Conservation (phyloP, 2,888 invertebrate species). For the Acleris sparsana region DNA sequence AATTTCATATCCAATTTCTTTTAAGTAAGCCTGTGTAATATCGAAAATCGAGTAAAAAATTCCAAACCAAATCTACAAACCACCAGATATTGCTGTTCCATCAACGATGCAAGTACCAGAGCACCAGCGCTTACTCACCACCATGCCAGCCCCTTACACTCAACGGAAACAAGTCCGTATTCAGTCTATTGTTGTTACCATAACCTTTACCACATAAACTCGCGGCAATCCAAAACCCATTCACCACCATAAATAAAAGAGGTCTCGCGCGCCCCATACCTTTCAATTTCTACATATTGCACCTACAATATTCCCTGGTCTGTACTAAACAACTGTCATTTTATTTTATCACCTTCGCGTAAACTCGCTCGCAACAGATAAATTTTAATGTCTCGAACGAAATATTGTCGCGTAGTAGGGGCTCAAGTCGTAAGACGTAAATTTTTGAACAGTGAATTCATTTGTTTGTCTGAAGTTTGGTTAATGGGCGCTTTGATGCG, state of each 20-base stretch:
- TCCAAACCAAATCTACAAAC: too few relatives aligned
- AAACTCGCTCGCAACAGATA: conserved; percentile 76
- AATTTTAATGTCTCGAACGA: conserved; percentile 78
- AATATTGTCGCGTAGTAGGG: conserved; percentile 70
- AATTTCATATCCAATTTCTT: too few relatives aligned
- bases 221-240: conserved; percentile 77
- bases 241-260: conserved; percentile 78
- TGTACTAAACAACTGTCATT: conserved; percentile 83
- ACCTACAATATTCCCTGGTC: conserved; percentile 73
- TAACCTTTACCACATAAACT: conserved; percentile 53
- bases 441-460: conserved; percentile 34
- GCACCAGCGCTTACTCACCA: too few relatives aligned
- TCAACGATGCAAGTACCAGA: too few relatives aligned
- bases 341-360: conserved; percentile 82
- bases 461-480: conserved; percentile 27
- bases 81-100: too few relatives aligned
- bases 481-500: conserved; percentile 6
- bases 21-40: too few relatives aligned
- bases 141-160: too few relatives aligned
- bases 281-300: conserved; percentile 77
- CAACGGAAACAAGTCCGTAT: too few relatives aligned
- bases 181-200: conserved; percentile 33
- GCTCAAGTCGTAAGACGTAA: conserved; percentile 33
- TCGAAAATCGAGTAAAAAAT: too few relatives aligned
- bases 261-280: conserved; percentile 77